Percentiles rank a stretch among this genome's conserved stretches.
Conservation (phyloP, 1,140 invertebrate genomes). For the Bombus polaris region DNA sequence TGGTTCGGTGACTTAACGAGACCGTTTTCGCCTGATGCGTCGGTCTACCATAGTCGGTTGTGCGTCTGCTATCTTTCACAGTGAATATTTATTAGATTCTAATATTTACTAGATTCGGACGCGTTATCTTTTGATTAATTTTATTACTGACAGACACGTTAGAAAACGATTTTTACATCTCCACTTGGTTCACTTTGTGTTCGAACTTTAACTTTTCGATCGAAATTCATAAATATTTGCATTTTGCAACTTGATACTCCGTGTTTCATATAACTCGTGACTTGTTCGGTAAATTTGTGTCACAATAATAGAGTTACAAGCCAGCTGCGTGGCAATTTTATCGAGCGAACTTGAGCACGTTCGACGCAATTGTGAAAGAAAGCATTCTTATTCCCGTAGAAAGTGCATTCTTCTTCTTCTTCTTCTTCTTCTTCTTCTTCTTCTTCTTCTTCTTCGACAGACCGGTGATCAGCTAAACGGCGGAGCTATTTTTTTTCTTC, state of each 20-base stretch:
- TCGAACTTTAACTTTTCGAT: too few species aligned
- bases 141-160: too few species aligned
- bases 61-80: too few species aligned
- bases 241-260: too few species aligned
- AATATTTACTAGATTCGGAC: too few species aligned
- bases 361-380: background rate
- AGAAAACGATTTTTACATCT: too few species aligned
- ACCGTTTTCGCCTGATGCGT: constrained; percentile 18
- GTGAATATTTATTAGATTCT: too few species aligned
- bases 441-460: background rate
- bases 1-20: constrained; percentile 64
- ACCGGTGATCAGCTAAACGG: background rate
- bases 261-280: rapidly evolving
- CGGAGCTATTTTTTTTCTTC: background rate
- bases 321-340: background rate
- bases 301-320: rapidly evolving
- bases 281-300: too few species aligned
- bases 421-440: background rate
- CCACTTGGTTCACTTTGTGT: too few species aligned
- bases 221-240: too few species aligned
- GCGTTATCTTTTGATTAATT: too few species aligned
- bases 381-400: background rate
- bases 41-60: too few species aligned
- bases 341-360: background rate
- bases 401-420: constrained; percentile 10